phyloP scores from a whole-genome alignment of 2,113 vertebrate genomes.

The Austrofundulus limnaeus region DNA sequence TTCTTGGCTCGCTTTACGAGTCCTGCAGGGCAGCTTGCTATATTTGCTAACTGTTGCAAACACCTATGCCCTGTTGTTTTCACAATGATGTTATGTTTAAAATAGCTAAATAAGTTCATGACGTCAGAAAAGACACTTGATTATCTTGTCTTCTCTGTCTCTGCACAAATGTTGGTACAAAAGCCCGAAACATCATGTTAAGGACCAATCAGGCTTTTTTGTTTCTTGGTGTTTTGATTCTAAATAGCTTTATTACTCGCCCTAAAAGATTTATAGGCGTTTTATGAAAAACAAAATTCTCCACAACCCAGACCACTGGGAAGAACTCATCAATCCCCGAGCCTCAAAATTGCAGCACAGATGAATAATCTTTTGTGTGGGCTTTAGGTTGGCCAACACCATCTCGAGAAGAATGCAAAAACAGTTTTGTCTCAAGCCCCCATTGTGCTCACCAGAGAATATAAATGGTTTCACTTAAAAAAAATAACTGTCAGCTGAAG shows the following conservation, averaged over 20 bases:
- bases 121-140: constrained; percentile 33
- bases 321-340: constrained; percentile 62
- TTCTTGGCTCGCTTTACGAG: constrained; percentile 41
- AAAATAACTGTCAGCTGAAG: constrained; percentile 47
- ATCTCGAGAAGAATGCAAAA: constrained; percentile 63
- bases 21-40: constrained; percentile 27
- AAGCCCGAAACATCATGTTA: constrained; percentile 32
- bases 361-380: constrained; percentile 63
- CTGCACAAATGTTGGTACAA: constrained; percentile 36
- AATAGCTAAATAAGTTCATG: constrained; percentile 22
- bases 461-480: constrained; percentile 64
- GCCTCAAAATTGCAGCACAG: constrained; percentile 57
- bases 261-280: constrained; percentile 64
- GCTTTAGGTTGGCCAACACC: constrained; percentile 65
- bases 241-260: constrained; percentile 72
- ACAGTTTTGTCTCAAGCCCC: constrained; percentile 52
- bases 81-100: neutral
- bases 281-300: constrained; percentile 75
- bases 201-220: constrained; percentile 28
- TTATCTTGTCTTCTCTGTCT: constrained; percentile 23
- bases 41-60: constrained; percentile 24
- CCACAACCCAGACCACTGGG: constrained; percentile 70
- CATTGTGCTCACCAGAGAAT: constrained; percentile 57
- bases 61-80: neutral
- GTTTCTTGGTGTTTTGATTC: constrained; percentile 44